A percentile compares a stretch with the other conserved stretches of the same genome.
Conservation (phyloP, 2,888 invertebrate species). For the Seira musarum region DNA sequence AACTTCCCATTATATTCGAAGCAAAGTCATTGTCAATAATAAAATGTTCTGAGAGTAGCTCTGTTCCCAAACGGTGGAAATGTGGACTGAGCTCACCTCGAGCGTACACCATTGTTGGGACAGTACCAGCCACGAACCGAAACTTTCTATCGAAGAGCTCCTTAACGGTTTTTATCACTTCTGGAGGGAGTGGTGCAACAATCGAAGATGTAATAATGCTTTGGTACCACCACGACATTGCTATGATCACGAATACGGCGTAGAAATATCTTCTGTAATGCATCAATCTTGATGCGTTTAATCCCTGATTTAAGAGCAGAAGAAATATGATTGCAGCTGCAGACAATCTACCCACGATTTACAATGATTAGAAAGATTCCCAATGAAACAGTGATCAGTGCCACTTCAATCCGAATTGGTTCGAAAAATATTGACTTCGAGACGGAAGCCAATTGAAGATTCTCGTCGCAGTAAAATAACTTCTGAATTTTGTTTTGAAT, state of each 20-base stretch:
- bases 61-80: not conserved
- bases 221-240: not conserved
- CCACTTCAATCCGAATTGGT: not conserved
- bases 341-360: not conserved
- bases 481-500: not conserved
- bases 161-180: not conserved
- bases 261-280: not conserved
- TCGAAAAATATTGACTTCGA: not conserved
- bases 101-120: not conserved
- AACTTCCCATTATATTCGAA: not conserved
- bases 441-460: not conserved
- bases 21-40: not conserved
- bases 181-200: not conserved
- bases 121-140: not conserved
- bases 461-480: not conserved
- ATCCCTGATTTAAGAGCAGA: not conserved
- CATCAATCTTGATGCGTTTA: not conserved
- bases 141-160: not conserved
- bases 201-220: not conserved
- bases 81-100: not conserved
- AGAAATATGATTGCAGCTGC: not conserved
- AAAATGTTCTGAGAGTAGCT: not conserved
- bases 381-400: not conserved
- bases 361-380: not conserved
- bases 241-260: not conserved